Conservation (phyloP, 2,113 vertebrate genomes). For the Phrynosoma blainvillii region DNA sequence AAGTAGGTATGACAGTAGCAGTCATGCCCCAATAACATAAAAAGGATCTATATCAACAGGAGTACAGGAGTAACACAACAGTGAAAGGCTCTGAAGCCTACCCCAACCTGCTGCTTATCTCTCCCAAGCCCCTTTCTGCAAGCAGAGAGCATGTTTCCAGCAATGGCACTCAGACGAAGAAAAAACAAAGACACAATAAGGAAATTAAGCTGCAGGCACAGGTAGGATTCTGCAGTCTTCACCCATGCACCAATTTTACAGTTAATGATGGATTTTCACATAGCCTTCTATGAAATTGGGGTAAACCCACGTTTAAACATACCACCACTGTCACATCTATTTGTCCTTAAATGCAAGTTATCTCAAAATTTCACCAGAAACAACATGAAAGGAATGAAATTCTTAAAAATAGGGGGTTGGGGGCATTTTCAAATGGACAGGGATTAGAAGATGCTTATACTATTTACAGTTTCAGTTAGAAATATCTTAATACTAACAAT, state of each 20-base stretch:
- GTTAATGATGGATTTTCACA: not conserved
- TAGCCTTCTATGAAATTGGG: not conserved
- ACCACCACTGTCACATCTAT: conserved; percentile 8
- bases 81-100: conserved; percentile 11
- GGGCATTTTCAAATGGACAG: conserved; percentile 6
- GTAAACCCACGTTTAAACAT: not conserved
- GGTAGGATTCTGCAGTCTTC: not conserved
- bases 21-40: conserved; percentile 35
- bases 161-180: not conserved
- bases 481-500: not conserved
- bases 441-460: not conserved
- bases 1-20: not conserved
- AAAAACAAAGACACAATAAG: not conserved
- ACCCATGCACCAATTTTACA: not conserved
- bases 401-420: conserved; percentile 17
- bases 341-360: conserved; percentile 14
- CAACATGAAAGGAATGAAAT: conserved; percentile 32
- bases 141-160: not conserved
- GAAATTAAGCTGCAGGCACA: conserved; percentile 16
- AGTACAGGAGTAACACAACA: not conserved
- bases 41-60: conserved; percentile 43
- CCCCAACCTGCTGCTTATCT: conserved; percentile 4
- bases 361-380: not conserved
- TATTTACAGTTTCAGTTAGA: conserved; percentile 5
- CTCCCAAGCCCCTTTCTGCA: not conserved